A percentile compares a stretch with the other conserved stretches of the same genome.
Evolutionary conservation across 2,797 vertebrate species (phyloP).

Genomic region (Brachymystax lenok): DNA sequence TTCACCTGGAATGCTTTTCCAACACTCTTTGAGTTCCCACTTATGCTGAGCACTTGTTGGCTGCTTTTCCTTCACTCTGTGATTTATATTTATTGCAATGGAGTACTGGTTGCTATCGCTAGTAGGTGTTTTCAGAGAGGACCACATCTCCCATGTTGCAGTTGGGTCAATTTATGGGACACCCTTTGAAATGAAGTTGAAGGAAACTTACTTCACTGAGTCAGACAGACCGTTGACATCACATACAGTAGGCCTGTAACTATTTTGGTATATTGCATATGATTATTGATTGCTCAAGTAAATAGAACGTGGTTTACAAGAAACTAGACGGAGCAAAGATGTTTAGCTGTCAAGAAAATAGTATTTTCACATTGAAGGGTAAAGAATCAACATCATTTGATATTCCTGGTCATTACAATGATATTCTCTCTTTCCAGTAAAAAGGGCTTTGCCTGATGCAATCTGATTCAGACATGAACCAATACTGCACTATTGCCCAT

Average conservation of each 20-base stretch:
- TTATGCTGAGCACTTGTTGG: too few species aligned
- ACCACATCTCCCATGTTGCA: neutral
- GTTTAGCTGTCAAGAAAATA: neutral
- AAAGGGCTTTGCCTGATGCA: neutral
- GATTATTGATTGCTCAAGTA: constrained; percentile 7
- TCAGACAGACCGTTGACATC: neutral
- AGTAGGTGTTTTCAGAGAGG: neutral
- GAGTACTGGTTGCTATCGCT: neutral
- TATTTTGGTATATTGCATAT: neutral
- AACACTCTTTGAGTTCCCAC: too few species aligned
- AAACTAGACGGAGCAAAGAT: neutral
- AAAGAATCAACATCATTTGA: too few species aligned
- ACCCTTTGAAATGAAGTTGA: neutral
- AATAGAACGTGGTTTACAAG: neutral
- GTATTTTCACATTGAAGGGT: too few species aligned
- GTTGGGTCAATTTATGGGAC: neutral
- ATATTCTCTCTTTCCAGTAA: neutral
- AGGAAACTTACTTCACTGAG: neutral
- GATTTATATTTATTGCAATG: neutral
- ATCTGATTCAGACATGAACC: constrained; percentile 7
- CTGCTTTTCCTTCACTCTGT: too few species aligned
- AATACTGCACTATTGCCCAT: neutral
- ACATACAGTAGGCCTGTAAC: neutral
- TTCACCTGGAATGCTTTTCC: too few species aligned
- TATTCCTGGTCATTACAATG: too few species aligned